Conservation (phyloP, 2,888 invertebrate genomes). For the Fabriciana adippe region DNA sequence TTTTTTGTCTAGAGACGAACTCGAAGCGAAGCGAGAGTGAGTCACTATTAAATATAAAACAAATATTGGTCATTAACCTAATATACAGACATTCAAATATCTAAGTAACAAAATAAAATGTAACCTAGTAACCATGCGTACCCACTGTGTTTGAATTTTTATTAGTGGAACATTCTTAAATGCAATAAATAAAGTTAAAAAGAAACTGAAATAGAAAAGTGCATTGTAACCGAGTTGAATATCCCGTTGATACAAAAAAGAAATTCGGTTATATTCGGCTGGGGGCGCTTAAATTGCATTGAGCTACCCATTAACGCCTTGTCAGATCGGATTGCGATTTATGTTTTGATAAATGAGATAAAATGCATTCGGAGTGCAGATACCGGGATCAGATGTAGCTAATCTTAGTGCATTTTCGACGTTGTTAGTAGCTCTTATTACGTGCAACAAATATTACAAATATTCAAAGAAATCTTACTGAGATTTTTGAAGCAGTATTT, state of each 20-base stretch:
- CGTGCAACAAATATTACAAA: background rate
- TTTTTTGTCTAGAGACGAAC: no score
- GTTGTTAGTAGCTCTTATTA: background rate
- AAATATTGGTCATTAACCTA: no score
- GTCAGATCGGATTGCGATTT: slow-evolving; percentile 80
- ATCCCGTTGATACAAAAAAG: slow-evolving; percentile 48
- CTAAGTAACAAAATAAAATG: no score
- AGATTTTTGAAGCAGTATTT: no score
- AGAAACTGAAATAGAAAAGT: slow-evolving; percentile 36
- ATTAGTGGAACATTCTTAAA: no score
- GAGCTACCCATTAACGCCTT: slow-evolving; percentile 80
- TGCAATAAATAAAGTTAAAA: background rate
- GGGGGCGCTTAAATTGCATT: slow-evolving; percentile 82
- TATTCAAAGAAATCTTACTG: no score
- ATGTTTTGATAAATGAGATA: slow-evolving; percentile 76
- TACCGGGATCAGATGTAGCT: slow-evolving; percentile 32
- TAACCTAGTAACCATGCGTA: background rate
- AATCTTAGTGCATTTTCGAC: slow-evolving; percentile 25
- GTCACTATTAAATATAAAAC: no score
- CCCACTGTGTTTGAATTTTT: background rate
- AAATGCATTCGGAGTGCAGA: slow-evolving; percentile 49
- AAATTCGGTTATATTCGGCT: slow-evolving; percentile 68
- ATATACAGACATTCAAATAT: no score
- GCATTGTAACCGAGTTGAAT: slow-evolving; percentile 39
- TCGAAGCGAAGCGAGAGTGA: no score